phyloP scores from a whole-genome alignment of 2,888 invertebrate genomes.

The Galerucella pusilla region DNA sequence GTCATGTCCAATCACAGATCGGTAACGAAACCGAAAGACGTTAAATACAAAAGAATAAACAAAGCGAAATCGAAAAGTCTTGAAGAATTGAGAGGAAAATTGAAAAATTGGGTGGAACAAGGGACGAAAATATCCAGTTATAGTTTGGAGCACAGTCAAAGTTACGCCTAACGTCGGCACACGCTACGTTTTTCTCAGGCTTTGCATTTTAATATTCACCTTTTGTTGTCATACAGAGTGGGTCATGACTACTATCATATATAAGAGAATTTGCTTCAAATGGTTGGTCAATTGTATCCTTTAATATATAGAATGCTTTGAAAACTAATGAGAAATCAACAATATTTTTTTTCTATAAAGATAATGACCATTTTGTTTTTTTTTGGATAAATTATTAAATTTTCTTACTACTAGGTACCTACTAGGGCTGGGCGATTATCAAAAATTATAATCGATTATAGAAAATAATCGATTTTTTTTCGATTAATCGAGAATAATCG shows the following conservation, averaged over 20 bases:
- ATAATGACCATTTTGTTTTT: too few relatives aligned
- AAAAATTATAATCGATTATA: too few relatives aligned
- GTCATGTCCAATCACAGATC: constrained; percentile 92
- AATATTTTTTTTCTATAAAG: too few relatives aligned
- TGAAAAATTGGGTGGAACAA: constrained; percentile 88
- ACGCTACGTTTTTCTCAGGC: constrained; percentile 5
- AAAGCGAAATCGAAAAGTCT: constrained; percentile 91
- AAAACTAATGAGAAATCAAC: not conserved
- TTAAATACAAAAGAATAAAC: constrained; percentile 90
- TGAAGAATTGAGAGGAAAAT: constrained; percentile 83
- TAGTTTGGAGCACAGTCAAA: constrained; percentile 73
- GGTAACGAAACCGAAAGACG: constrained; percentile 91
- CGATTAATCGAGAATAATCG: too few relatives aligned
- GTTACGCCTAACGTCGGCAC: constrained; percentile 58
- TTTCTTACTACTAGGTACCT: too few relatives aligned
- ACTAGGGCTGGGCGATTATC: too few relatives aligned
- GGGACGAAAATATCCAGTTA: constrained; percentile 77
- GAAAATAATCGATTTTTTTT: too few relatives aligned
- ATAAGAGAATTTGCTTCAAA: not conserved
- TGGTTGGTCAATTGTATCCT: not conserved
- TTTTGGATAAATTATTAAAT: too few relatives aligned
- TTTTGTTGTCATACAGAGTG: constrained; percentile 14
- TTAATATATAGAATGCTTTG: not conserved
- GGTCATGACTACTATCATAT: not conserved
- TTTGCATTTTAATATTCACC: constrained; percentile 9